Evolutionary conservation across 2,888 invertebrate genomes (phyloP).

Genomic region (Diplolepis rosae): DNA sequence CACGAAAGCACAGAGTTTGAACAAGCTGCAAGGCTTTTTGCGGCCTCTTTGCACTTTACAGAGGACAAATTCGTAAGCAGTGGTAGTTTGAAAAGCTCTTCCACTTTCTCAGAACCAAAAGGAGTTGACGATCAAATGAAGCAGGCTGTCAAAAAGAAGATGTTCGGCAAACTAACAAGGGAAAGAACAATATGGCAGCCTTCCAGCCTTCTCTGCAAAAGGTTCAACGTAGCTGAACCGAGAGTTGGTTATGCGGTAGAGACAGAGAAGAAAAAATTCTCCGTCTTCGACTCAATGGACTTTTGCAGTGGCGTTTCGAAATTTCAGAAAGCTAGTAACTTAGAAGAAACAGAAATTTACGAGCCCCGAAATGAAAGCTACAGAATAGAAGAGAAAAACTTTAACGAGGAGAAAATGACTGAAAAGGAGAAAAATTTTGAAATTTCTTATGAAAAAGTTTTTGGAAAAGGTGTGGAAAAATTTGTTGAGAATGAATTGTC

Average conservation of each 20-base stretch:
- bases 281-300: slow-evolving; percentile 87
- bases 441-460: slow-evolving; percentile 63
- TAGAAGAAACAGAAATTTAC: not conserved
- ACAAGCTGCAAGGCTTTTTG: slow-evolving; percentile 83
- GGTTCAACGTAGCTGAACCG: slow-evolving; percentile 96
- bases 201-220: slow-evolving; percentile 86
- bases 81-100: not conserved
- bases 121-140: slow-evolving; percentile 75
- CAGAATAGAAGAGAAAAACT: not conserved
- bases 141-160: slow-evolving; percentile 83
- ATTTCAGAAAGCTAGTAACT: slow-evolving; percentile 53
- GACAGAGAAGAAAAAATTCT: slow-evolving; percentile 80
- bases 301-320: slow-evolving; percentile 58
- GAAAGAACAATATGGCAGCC: slow-evolving; percentile 86
- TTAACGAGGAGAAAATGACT: slow-evolving; percentile 24
- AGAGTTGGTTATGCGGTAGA: slow-evolving; percentile 75
- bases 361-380: slow-evolving; percentile 18
- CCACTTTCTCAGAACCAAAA: slow-evolving; percentile 30
- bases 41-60: slow-evolving; percentile 68
- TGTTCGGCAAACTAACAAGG: slow-evolving; percentile 86
- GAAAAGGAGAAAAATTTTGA: slow-evolving; percentile 42
- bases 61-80: slow-evolving; percentile 31
- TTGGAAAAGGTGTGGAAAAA: slow-evolving; percentile 50
- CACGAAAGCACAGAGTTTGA: slow-evolving; percentile 87
- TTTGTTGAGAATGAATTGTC: not conserved